Conservation (phyloP, 92 coral and sea anemone genomes). For the Epizoanthus ramosus region DNA sequence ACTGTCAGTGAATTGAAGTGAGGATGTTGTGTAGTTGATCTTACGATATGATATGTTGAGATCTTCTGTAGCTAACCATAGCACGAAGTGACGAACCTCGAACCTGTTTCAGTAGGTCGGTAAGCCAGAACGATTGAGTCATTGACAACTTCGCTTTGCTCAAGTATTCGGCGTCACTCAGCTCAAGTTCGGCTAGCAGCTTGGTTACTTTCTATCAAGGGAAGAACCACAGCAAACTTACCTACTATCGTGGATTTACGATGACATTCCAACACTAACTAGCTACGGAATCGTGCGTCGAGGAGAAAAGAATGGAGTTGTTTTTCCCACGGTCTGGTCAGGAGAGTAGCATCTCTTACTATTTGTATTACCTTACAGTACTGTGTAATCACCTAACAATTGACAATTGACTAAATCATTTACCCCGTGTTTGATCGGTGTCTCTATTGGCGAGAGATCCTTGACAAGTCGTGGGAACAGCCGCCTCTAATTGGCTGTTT, state of each 20-base stretch:
- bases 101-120: conserved; percentile 4
- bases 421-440: conserved; percentile 56
- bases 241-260: neutral
- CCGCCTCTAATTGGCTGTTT: conserved; percentile 66
- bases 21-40: neutral
- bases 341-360: neutral
- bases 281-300: conserved; percentile 2
- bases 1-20: conserved; percentile 3
- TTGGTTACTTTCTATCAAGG: neutral
- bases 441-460: conserved; percentile 65
- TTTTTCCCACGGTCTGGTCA: conserved; percentile 42
- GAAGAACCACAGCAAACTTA: conserved; percentile 13
- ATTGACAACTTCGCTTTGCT: too few relatives aligned
- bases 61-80: neutral
- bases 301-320: neutral
- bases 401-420: conserved; percentile 47
- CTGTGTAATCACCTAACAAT: conserved; percentile 41
- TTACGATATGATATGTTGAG: neutral
- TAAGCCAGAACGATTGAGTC: too few relatives aligned
- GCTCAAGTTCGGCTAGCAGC: too few relatives aligned
- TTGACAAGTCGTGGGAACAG: conserved; percentile 93
- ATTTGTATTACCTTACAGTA: conserved; percentile 42
- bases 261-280: neutral
- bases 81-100: neutral
- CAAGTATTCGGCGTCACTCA: too few relatives aligned